phyloP scores from a whole-genome alignment of 2,888 invertebrate genomes.

The Perithous albicinctus region DNA sequence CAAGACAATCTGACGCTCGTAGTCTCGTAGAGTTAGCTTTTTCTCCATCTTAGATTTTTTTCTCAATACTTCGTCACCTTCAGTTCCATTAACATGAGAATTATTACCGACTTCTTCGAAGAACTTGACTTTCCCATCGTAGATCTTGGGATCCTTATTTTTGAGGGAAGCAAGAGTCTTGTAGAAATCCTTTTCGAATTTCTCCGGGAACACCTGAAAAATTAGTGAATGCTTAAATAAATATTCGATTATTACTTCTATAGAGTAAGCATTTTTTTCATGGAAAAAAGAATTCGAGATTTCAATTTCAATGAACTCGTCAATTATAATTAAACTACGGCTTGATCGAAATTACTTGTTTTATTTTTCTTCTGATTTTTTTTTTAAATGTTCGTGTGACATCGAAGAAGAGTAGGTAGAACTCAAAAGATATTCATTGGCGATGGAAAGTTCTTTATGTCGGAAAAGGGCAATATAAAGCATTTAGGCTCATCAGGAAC shows the following conservation, averaged over 20 bases:
- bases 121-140: conserved; percentile 91
- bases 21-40: conserved; percentile 90
- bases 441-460: no score
- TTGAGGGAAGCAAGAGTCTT: conserved; percentile 94
- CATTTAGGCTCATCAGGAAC: no score
- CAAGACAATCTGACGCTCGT: conserved; percentile 91
- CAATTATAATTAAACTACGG: no score
- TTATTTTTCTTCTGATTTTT: no score
- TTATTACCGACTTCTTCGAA: conserved; percentile 85
- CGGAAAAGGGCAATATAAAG: no score
- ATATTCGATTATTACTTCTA: conserved; percentile 1
- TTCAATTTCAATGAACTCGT: no score
- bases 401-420: no score
- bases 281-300: no score
- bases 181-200: conserved; percentile 94
- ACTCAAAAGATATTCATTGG: no score
- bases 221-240: not conserved
- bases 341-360: no score
- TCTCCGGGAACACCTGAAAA: conserved; percentile 87
- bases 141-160: conserved; percentile 95
- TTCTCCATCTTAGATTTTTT: conserved; percentile 85
- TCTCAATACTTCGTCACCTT: not conserved
- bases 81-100: conserved; percentile 47
- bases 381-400: no score
- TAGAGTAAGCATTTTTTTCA: no score